phyloP scores from a whole-genome alignment of 2,888 invertebrate species.

The Prosopocoilus inquinatus region DNA sequence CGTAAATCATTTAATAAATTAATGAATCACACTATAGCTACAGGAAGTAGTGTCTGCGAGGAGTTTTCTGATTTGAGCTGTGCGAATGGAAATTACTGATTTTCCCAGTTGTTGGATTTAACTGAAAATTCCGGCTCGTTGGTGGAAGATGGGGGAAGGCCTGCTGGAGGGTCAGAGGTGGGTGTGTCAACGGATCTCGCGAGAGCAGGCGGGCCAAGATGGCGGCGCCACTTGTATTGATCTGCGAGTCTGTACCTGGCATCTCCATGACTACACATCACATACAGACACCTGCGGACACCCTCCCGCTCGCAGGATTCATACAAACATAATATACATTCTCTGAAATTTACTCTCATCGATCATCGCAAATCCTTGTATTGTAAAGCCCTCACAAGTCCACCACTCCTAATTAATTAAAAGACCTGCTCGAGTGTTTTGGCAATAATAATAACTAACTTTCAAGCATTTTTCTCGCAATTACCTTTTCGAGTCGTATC shows the following conservation, averaged over 20 bases:
- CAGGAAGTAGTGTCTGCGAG: too few relatives aligned
- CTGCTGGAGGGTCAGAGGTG: constrained; percentile 32
- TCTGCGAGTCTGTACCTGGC: constrained; percentile 46
- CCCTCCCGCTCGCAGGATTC: constrained; percentile 25
- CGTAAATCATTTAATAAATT: too few relatives aligned
- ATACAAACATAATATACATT: background rate
- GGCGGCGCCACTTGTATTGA: constrained; percentile 44
- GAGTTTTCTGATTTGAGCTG: too few relatives aligned
- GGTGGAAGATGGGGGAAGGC: constrained; percentile 17
- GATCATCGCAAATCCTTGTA: background rate
- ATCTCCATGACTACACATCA: constrained; percentile 45
- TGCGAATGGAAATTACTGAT: too few relatives aligned
- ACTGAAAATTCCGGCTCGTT: too few relatives aligned
- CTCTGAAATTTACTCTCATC: background rate
- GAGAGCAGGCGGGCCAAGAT: constrained; percentile 49
- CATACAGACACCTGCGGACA: constrained; percentile 43
- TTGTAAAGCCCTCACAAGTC: background rate
- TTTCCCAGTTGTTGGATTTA: too few relatives aligned
- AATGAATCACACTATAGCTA: too few relatives aligned
- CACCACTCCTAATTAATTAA: background rate
- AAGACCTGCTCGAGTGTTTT: background rate
- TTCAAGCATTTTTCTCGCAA: too few relatives aligned
- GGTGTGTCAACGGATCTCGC: constrained; percentile 44
- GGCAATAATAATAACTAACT: too few relatives aligned
- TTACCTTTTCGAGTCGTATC: background rate